phyloP scores from a whole-genome alignment of 2,113 vertebrate species.

The Uria lomvia region DNA sequence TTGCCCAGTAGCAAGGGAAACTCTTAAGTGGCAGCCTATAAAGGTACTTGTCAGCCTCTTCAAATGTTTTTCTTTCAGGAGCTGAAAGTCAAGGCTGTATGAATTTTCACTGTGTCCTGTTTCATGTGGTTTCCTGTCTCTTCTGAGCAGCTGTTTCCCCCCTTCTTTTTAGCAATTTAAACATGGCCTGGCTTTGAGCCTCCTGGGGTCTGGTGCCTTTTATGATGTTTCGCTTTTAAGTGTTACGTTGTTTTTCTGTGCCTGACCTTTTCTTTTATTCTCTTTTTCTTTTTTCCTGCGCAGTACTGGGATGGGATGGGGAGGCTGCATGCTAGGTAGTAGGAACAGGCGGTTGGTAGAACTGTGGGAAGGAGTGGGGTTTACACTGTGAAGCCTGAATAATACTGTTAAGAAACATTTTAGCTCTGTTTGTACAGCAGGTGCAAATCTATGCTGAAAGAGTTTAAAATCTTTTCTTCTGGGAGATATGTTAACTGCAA shows the following conservation, averaged over 20 bases:
- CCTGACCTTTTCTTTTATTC: not conserved
- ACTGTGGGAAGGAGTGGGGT: not conserved
- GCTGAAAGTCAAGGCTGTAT: not conserved
- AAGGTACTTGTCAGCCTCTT: not conserved
- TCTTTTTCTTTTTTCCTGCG: not conserved
- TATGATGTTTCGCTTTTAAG: not conserved
- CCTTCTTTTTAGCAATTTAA: not conserved
- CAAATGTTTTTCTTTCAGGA: not conserved
- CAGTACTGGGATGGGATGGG: not conserved
- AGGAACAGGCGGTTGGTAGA: not conserved
- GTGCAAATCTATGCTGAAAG: not conserved
- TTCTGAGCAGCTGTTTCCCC: not conserved
- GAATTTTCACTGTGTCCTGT: not conserved
- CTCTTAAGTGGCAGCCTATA: not conserved
- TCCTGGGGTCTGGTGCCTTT: not conserved
- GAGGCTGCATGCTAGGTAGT: not conserved
- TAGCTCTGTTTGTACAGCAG: not conserved
- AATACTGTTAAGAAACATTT: not conserved
- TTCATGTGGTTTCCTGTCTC: not conserved
- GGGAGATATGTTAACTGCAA: not conserved
- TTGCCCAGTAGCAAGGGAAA: not conserved
- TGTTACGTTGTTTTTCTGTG: not conserved
- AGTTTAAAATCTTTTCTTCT: not conserved
- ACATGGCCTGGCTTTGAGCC: not conserved
- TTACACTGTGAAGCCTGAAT: slow-evolving; percentile 11